Conservation (phyloP, 2,888 invertebrate genomes). For the Aphodius granarius region DNA sequence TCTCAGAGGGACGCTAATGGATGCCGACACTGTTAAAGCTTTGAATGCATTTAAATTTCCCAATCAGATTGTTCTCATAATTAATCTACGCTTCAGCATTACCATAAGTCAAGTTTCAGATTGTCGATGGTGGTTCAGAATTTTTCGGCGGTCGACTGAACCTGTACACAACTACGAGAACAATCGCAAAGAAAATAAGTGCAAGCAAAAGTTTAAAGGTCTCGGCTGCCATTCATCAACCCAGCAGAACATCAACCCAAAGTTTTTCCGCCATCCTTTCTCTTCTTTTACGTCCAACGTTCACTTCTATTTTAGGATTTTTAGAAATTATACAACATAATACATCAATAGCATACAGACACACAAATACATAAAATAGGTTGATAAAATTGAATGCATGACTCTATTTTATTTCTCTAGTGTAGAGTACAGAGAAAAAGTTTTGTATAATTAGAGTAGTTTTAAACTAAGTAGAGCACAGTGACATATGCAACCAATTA, state of each 20-base stretch:
- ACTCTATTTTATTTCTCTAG: constrained; percentile 33
- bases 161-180: not conserved
- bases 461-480: too few relatives aligned
- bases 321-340: not conserved
- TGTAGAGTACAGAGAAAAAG: constrained; percentile 38
- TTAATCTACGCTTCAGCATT: constrained; percentile 21
- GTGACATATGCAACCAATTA: too few relatives aligned
- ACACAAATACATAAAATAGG: not conserved
- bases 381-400: not conserved
- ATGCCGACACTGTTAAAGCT: constrained; percentile 18
- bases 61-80: constrained; percentile 11
- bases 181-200: constrained; percentile 15
- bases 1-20: constrained; percentile 16
- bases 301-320: not conserved
- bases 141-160: constrained; percentile 13
- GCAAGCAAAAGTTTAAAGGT: constrained; percentile 17
- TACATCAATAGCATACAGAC: not conserved
- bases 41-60: constrained; percentile 22
- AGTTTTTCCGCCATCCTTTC: not conserved
- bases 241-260: constrained; percentile 12
- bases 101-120: constrained; percentile 30
- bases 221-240: constrained; percentile 13
- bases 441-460: not conserved
- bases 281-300: constrained; percentile 2
- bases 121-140: constrained; percentile 7